Conservation (phyloP, 2,888 invertebrate genomes). For the Agrochola lychnidis region DNA sequence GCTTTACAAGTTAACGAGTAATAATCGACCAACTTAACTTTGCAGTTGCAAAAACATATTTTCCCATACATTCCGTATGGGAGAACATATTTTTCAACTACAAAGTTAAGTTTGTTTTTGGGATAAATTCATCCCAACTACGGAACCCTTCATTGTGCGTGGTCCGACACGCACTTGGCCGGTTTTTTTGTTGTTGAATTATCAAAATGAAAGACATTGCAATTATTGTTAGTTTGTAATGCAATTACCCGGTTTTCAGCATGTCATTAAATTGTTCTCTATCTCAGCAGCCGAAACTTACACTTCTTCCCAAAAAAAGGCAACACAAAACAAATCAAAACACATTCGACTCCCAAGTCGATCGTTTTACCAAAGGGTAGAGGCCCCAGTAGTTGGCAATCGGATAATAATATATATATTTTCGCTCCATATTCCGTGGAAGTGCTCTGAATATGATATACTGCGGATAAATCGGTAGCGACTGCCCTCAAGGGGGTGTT, state of each 20-base stretch:
- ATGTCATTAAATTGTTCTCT: not conserved
- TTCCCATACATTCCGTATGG: no score
- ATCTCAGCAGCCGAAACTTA: not conserved
- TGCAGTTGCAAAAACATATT: no score
- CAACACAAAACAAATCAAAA: slow-evolving; percentile 79
- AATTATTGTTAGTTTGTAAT: not conserved
- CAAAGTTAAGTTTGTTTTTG: no score
- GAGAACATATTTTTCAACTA: no score
- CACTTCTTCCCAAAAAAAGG: slow-evolving; percentile 36
- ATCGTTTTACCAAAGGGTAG: slow-evolving; percentile 82
- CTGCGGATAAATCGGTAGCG: slow-evolving; percentile 85
- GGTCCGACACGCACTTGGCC: no score
- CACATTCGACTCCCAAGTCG: slow-evolving; percentile 80
- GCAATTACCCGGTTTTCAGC: no score
- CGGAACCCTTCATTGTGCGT: no score
- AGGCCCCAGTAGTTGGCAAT: slow-evolving; percentile 77
- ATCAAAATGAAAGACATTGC: no score
- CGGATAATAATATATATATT: slow-evolving; percentile 88
- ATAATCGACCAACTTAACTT: no score
- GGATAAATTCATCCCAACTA: no score
- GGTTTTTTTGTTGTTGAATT: no score
- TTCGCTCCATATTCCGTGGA: slow-evolving; percentile 74
- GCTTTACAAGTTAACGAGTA: no score
- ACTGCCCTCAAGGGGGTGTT: slow-evolving; percentile 84
- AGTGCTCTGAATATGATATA: slow-evolving; percentile 80